Evolutionary conservation across 2,797 vertebrate species (phyloP).

Genomic region (Stomatorhinus walkeri): DNA sequence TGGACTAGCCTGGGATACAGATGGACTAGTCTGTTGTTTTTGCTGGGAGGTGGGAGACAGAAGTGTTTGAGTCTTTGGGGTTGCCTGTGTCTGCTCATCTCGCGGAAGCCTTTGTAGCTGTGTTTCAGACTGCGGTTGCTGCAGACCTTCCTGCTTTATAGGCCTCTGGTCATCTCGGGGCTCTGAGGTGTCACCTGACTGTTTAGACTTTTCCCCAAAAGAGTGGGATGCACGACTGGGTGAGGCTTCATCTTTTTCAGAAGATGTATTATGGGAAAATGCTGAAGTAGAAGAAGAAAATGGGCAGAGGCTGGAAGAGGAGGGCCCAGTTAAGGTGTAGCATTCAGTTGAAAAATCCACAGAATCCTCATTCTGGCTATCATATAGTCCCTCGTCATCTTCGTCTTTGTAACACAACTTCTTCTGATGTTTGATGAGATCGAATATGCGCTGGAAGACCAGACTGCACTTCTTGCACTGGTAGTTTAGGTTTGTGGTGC

Average conservation of each 20-base stretch:
- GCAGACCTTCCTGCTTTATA: conserved; percentile 62
- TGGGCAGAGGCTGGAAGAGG: conserved; percentile 61
- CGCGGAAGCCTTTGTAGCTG: conserved; percentile 47
- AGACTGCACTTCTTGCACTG: conserved; percentile 80
- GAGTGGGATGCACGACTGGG: conserved; percentile 38
- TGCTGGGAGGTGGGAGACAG: conserved; percentile 52
- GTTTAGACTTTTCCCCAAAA: conserved; percentile 68
- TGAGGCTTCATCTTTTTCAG: conserved; percentile 58
- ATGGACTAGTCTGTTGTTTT: conserved; percentile 54
- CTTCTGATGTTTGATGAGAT: conserved; percentile 80
- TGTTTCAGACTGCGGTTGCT: conserved; percentile 34
- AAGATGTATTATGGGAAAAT: conserved; percentile 46
- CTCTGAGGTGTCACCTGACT: conserved; percentile 52
- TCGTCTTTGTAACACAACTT: conserved; percentile 80
- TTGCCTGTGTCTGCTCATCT: conserved; percentile 58
- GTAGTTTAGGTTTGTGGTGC: conserved; percentile 75
- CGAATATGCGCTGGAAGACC: conserved; percentile 78
- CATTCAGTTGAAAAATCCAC: conserved; percentile 82
- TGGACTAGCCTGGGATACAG: conserved; percentile 64
- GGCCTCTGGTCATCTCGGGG: conserved; percentile 63
- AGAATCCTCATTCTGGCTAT: conserved; percentile 89
- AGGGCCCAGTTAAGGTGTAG: conserved; percentile 79
- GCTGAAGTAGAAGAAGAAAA: conserved; percentile 49
- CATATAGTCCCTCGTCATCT: conserved; percentile 73
- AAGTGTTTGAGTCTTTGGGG: conserved; percentile 61